Evolutionary conservation across 23 tunicate genomes (phyloP).

Genomic region (Styela plicata): DNA sequence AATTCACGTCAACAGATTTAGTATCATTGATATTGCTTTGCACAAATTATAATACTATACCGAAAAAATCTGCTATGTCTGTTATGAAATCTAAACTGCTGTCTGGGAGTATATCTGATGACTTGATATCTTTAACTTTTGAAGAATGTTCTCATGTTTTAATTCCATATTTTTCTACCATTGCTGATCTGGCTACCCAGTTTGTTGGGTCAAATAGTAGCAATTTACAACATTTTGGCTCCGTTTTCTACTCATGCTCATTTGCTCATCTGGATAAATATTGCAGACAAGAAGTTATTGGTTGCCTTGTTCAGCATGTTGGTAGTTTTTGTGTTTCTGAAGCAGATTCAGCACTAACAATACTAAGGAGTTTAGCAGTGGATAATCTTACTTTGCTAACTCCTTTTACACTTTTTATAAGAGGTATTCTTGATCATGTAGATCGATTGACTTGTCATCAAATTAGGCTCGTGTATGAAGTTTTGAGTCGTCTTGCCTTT

Average conservation of each 20-base stretch:
- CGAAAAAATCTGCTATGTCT: conserved; percentile 7
- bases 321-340: conserved; percentile 40
- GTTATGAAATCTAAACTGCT: neutral
- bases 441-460: conserved; percentile 57
- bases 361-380: conserved; percentile 33
- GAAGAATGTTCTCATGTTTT: conserved; percentile 44
- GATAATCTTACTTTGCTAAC: conserved; percentile 28
- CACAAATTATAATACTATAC: conserved; percentile 11
- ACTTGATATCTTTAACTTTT: conserved; percentile 25
- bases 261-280: conserved; percentile 57
- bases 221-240: conserved; percentile 32
- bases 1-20: conserved; percentile 25
- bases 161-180: conserved; percentile 32
- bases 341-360: conserved; percentile 58
- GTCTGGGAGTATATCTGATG: neutral
- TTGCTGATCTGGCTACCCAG: conserved; percentile 40
- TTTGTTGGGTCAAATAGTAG: conserved; percentile 43
- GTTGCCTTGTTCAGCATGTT: conserved; percentile 51
- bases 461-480: conserved; percentile 34
- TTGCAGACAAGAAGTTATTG: conserved; percentile 60
- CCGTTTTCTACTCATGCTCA: conserved; percentile 33
- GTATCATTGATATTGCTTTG: conserved; percentile 1
- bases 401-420: conserved; percentile 42
- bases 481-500: conserved; percentile 47
- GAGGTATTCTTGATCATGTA: conserved; percentile 61